A percentile compares a stretch with the other conserved stretches of the same genome.
These are phyloP conservation scores for Rotaria macrura DNA, from an alignment of 2,888 invertebrate species.

Conservation along the genomic window DNA sequence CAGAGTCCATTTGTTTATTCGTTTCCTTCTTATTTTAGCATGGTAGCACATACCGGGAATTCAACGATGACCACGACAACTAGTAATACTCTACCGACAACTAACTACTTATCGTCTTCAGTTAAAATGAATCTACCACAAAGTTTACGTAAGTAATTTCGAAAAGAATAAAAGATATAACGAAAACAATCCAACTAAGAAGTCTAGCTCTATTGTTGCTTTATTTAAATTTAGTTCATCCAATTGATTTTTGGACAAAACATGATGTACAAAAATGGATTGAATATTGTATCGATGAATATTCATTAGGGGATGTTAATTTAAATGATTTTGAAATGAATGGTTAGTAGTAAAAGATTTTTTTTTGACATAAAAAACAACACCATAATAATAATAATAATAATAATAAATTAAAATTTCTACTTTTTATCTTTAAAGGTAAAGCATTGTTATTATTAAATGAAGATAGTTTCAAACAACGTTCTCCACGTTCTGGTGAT, in stretches of 20 bases:
- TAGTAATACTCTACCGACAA: neutral
- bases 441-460: constrained; percentile 4
- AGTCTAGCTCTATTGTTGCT: neutral
- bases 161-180: neutral
- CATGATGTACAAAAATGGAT: constrained; percentile 17
- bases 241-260: neutral
- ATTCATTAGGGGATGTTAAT: constrained; percentile 14
- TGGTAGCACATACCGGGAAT: constrained; percentile 8
- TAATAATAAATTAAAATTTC: neutral
- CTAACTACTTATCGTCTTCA: neutral
- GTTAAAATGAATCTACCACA: neutral
- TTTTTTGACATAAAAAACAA: too few relatives aligned
- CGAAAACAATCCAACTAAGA: too few relatives aligned
- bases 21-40: constrained; percentile 4
- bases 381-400: too few relatives aligned
- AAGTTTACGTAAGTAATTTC: neutral
- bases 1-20: constrained; percentile 8
- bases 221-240: neutral
- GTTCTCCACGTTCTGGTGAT: constrained; percentile 8
- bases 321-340: constrained; percentile 16
- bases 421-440: neutral
- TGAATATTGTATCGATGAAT: constrained; percentile 4
- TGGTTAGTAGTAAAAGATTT: too few relatives aligned
- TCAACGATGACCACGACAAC: neutral
- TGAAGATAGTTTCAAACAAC: constrained; percentile 24